These are phyloP conservation scores for Scolopax rusticola DNA, from an alignment of 2,797 vertebrate genomes.

Conservation along the genomic window DNA sequence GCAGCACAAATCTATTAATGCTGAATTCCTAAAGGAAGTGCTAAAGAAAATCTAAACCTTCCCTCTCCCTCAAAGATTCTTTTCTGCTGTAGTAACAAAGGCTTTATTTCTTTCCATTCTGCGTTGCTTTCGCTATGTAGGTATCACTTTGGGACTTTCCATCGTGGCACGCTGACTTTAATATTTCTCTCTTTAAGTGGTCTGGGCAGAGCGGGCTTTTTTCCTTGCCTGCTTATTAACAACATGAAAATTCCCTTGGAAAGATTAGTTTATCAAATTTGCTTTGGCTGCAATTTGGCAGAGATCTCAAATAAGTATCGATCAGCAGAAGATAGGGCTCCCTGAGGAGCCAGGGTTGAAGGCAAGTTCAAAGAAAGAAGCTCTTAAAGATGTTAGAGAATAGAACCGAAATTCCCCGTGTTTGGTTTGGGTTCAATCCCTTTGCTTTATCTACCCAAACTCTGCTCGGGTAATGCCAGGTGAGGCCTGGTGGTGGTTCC, in stretches of 20 bases:
- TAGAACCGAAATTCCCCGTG: rapidly evolving
- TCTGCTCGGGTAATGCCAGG: rapidly evolving
- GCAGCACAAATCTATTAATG: background rate
- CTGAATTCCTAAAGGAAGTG: background rate
- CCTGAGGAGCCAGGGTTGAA: background rate
- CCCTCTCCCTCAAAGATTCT: background rate
- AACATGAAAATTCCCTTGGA: background rate
- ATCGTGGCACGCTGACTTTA: background rate
- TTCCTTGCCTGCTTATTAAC: background rate
- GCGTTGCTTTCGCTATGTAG: background rate
- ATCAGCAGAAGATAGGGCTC: background rate
- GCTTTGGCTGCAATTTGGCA: background rate
- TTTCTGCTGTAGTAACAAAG: background rate
- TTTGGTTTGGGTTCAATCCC: background rate
- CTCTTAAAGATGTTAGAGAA: background rate
- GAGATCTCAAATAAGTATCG: background rate
- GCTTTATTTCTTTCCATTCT: background rate
- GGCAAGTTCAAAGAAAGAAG: background rate
- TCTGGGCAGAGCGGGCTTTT: background rate
- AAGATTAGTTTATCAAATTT: background rate
- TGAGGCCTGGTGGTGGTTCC: background rate
- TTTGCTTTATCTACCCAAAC: background rate
- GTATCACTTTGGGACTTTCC: background rate
- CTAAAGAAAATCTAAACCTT: background rate
- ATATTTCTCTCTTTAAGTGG: background rate